Evolutionary conservation across 2,113 vertebrate genomes (phyloP).

Genomic region (Indicator maculatus): DNA sequence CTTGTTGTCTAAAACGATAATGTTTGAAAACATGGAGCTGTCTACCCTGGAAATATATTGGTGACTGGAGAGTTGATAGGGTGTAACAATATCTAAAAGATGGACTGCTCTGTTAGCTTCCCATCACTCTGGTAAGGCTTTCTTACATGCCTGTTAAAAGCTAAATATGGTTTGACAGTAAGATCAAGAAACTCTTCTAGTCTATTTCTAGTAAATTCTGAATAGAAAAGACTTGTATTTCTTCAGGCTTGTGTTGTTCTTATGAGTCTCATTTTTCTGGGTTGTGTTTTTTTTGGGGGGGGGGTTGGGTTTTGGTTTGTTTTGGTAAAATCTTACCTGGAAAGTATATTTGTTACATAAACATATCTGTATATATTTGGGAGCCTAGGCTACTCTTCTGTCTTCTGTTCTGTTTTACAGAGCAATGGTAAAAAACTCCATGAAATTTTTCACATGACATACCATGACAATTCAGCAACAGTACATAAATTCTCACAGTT

Average conservation of each 20-base stretch:
- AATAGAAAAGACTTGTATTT: not conserved
- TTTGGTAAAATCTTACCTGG: not conserved
- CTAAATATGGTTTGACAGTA: not conserved
- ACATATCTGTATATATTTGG: not conserved
- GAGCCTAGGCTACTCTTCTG: not conserved
- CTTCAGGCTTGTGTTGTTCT: not conserved
- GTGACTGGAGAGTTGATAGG: not conserved
- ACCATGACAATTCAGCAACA: not conserved
- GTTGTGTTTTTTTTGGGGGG: not conserved
- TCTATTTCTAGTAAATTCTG: not conserved
- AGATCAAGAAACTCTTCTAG: not conserved
- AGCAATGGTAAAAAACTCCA: not conserved
- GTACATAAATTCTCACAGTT: not conserved
- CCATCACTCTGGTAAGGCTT: not conserved
- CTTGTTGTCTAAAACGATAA: not conserved
- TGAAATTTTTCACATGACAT: not conserved
- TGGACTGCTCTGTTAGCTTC: not conserved
- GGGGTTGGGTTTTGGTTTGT: not conserved
- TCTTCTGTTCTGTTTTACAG: not conserved
- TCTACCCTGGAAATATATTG: not conserved
- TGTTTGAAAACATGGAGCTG: not conserved
- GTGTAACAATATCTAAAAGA: not conserved
- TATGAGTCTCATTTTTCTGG: no score
- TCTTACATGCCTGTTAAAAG: not conserved
- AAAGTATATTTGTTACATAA: not conserved